A percentile compares a stretch with the other conserved stretches of the same genome.
Conservation (phyloP, 2,797 vertebrate genomes). For the Ctenopoma kingsleyae region DNA sequence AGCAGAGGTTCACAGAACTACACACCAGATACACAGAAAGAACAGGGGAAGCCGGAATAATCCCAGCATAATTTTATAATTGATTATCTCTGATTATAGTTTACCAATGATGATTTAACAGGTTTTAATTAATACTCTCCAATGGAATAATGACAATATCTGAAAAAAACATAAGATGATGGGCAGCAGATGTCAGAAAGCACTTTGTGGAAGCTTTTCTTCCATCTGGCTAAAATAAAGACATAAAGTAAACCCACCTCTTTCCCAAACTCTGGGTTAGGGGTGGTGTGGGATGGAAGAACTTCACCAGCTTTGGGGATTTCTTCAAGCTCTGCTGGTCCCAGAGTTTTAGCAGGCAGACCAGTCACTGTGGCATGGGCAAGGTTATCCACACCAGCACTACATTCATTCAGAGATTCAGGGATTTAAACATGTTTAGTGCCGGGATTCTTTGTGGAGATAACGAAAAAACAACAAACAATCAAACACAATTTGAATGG, state of each 20-base stretch:
- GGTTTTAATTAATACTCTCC: too few species aligned
- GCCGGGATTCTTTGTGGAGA: background rate
- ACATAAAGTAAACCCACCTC: slow-evolving; percentile 77
- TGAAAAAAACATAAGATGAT: too few species aligned
- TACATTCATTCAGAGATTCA: slow-evolving; percentile 37
- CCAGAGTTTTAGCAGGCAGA: slow-evolving; percentile 54
- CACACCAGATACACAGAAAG: background rate
- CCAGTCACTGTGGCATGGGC: slow-evolving; percentile 66
- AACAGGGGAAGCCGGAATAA: slow-evolving; percentile 2
- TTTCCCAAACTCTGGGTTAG: slow-evolving; percentile 81
- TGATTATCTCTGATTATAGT: too few species aligned
- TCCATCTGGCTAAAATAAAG: background rate
- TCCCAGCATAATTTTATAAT: background rate
- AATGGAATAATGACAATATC: too few species aligned
- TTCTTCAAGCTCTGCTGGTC: slow-evolving; percentile 45
- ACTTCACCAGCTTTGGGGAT: slow-evolving; percentile 56
- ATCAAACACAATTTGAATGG: too few species aligned
- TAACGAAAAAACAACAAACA: too few species aligned
- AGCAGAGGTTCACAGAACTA: slow-evolving; percentile 1
- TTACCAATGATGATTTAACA: too few species aligned
- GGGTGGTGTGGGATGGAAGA: slow-evolving; percentile 79
- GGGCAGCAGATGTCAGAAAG: too few species aligned
- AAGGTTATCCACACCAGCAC: slow-evolving; percentile 58
- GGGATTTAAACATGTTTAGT: background rate
- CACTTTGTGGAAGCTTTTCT: background rate